Conservation (phyloP, 2,888 invertebrate species). For the Philhelius pedissequus region DNA sequence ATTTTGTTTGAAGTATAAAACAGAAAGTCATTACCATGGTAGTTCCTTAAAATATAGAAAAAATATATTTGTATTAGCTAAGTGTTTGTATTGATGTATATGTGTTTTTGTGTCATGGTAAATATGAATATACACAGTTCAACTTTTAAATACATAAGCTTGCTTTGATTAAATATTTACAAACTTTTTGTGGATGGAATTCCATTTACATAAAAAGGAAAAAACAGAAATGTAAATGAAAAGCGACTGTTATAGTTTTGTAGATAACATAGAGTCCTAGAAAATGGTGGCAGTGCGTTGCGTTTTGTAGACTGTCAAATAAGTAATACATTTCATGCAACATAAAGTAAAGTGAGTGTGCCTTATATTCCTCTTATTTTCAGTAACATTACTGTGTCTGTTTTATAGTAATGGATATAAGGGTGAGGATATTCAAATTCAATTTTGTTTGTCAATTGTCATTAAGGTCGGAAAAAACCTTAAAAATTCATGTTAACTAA, state of each 20-base stretch:
- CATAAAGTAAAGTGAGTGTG: background rate
- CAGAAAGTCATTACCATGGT: background rate
- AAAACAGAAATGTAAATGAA: background rate
- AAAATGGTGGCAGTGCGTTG: background rate
- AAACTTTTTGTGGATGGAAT: background rate
- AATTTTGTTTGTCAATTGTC: no score
- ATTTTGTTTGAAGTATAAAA: background rate
- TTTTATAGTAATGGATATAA: no score
- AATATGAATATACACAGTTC: background rate
- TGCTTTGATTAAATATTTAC: slow-evolving; percentile 4
- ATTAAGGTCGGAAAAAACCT: no score
- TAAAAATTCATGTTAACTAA: no score
- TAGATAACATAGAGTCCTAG: background rate
- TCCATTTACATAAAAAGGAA: background rate
- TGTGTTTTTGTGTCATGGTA: background rate
- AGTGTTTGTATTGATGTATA: background rate
- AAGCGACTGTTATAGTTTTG: background rate
- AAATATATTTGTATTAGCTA: background rate
- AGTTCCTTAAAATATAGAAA: background rate
- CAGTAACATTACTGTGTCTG: background rate
- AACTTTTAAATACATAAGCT: background rate
- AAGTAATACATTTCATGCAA: background rate
- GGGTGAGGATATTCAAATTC: no score
- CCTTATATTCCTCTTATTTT: background rate
- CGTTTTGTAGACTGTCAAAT: background rate